Conservation (phyloP, 2,113 vertebrate genomes). For the Ophthalmotilapia sp. region DNA sequence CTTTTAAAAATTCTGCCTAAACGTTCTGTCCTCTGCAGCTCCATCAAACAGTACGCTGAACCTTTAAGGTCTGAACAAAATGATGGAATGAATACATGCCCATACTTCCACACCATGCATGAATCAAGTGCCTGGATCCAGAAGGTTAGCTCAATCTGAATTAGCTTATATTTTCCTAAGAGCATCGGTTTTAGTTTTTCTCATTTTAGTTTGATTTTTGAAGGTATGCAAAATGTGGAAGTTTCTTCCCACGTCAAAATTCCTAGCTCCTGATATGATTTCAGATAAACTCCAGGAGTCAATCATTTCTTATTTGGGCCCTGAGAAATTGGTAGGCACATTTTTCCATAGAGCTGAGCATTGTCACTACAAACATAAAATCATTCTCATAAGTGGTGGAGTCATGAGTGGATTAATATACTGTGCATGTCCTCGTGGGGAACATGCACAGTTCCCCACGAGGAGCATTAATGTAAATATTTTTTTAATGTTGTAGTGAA, state of each 20-base stretch:
- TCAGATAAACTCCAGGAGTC: not conserved
- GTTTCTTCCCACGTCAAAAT: not conserved
- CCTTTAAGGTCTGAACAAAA: not conserved
- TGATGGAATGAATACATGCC: not conserved
- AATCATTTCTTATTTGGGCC: accelerated
- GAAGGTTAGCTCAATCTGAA: not conserved
- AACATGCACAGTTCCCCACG: not conserved
- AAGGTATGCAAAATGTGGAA: not conserved
- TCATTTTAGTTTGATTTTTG: not conserved
- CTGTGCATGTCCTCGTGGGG: not conserved
- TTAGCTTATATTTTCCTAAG: not conserved
- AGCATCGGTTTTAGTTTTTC: not conserved
- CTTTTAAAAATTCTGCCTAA: not conserved
- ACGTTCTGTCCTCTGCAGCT: not conserved
- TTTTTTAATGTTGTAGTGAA: not conserved
- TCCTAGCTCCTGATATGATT: not conserved
- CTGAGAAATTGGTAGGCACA: not conserved
- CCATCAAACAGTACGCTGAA: not conserved
- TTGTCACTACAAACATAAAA: not conserved
- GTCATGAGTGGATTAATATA: not conserved
- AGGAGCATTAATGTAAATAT: not conserved
- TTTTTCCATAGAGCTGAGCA: not conserved
- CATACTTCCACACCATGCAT: not conserved
- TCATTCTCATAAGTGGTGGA: not conserved
- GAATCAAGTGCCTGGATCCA: not conserved